These are phyloP conservation scores for Colletes gigas DNA, from an alignment of 1,140 invertebrate genomes.

Conservation along the genomic window DNA sequence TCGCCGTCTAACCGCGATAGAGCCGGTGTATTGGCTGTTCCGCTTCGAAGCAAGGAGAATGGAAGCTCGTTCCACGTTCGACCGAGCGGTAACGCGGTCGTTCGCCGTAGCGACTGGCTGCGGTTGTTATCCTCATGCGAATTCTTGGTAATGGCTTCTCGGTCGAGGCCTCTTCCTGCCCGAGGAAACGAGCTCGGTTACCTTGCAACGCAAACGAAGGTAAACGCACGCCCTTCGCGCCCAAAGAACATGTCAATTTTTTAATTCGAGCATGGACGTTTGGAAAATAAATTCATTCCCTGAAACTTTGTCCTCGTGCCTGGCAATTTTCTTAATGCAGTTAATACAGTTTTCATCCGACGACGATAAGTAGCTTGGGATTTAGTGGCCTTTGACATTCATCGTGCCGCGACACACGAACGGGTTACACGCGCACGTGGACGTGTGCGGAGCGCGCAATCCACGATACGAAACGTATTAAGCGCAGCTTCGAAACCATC, in stretches of 20 bases:
- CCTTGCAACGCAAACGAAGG: too few relatives aligned
- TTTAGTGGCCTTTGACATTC: too few relatives aligned
- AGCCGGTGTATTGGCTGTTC: not conserved
- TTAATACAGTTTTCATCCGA: too few relatives aligned
- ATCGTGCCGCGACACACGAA: too few relatives aligned
- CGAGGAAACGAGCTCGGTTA: not conserved
- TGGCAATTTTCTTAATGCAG: too few relatives aligned
- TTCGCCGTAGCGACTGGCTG: not conserved
- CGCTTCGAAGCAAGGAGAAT: not conserved
- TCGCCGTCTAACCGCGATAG: conserved; percentile 12
- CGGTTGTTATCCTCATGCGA: conserved; percentile 13
- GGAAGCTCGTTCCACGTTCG: not conserved
- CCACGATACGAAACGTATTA: not conserved
- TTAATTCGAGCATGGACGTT: too few relatives aligned
- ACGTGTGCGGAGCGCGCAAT: not conserved
- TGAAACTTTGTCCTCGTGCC: too few relatives aligned
- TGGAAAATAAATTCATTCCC: too few relatives aligned
- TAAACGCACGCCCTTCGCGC: too few relatives aligned
- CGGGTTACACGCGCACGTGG: not conserved
- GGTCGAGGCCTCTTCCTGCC: conserved; percentile 2
- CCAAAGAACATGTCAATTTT: too few relatives aligned
- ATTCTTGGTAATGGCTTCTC: conserved; percentile 1
- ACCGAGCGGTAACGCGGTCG: conserved; percentile 18
- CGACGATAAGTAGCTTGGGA: too few relatives aligned
- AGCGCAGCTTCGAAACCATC: not conserved